Evolutionary conservation across 2,797 vertebrate genomes (phyloP).

Genomic region (Rachycentron canadum): DNA sequence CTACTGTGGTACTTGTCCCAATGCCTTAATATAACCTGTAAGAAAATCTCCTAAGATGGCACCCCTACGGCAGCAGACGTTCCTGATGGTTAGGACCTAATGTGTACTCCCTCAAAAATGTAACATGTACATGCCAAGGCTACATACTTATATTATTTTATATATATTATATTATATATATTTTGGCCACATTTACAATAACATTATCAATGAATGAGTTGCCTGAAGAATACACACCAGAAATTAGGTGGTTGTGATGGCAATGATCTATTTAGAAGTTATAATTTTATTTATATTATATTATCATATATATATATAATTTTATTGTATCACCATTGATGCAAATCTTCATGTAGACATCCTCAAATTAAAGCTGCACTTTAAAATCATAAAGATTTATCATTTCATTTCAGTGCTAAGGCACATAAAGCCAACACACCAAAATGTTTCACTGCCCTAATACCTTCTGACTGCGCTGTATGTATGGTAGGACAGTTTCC

Average conservation of each 20-base stretch:
- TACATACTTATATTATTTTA: too few species aligned
- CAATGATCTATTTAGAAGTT: neutral
- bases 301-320: neutral
- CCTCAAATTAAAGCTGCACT: slow-evolving; percentile 25
- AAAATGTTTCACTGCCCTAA: slow-evolving; percentile 40
- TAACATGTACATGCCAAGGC: too few species aligned
- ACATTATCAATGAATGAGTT: neutral
- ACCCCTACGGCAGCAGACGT: neutral
- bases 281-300: too few species aligned
- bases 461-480: slow-evolving; percentile 30
- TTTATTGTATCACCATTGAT: slow-evolving; percentile 6
- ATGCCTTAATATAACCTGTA: neutral
- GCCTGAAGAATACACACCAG: neutral
- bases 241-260: neutral
- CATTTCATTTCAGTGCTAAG: slow-evolving; percentile 35
- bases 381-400: slow-evolving; percentile 19
- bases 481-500: slow-evolving; percentile 25
- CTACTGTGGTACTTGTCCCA: neutral
- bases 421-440: slow-evolving; percentile 18
- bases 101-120: too few species aligned
- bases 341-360: slow-evolving; percentile 21
- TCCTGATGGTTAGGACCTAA: too few species aligned
- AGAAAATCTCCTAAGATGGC: neutral
- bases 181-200: too few species aligned
- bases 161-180: too few species aligned